phyloP scores from a whole-genome alignment of 1,140 invertebrate species.

The Drosophila bipectinata region DNA sequence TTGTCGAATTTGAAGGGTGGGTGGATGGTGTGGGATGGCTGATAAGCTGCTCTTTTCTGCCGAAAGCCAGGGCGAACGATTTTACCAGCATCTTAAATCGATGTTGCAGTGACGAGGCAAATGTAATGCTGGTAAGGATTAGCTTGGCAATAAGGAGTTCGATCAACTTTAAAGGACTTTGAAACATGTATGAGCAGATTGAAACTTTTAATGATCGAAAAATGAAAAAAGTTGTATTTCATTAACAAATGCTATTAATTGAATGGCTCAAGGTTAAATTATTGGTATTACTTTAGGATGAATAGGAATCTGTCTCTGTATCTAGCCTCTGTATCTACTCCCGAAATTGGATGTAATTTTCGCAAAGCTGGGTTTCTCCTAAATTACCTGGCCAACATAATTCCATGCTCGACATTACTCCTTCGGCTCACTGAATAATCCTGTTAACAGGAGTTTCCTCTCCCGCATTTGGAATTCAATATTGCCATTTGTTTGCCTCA shows the following conservation, averaged over 20 bases:
- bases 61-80: slow-evolving; percentile 11
- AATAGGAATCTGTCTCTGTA: not conserved
- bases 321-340: not conserved
- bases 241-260: too few relatives aligned
- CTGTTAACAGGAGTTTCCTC: slow-evolving; percentile 8
- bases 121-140: slow-evolving; percentile 16
- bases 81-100: slow-evolving; percentile 9
- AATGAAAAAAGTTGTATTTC: too few relatives aligned
- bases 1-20: slow-evolving; percentile 25
- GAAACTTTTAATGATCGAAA: too few relatives aligned
- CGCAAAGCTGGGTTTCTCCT: not conserved
- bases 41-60: slow-evolving; percentile 32
- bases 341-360: slow-evolving; percentile 6
- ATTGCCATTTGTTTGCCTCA: slow-evolving; percentile 31
- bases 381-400: not conserved
- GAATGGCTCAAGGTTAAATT: not conserved
- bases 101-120: slow-evolving; percentile 16
- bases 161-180: not conserved
- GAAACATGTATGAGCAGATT: too few relatives aligned
- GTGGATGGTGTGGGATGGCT: slow-evolving; percentile 2
- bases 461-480: slow-evolving; percentile 38
- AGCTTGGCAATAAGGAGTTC: not conserved
- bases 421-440: slow-evolving; percentile 27
- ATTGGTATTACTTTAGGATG: not conserved
- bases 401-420: slow-evolving; percentile 24